A percentile compares a stretch with the other conserved stretches of the same genome.
Conservation (phyloP, 2,113 vertebrate genomes). For the Perca flavescens region DNA sequence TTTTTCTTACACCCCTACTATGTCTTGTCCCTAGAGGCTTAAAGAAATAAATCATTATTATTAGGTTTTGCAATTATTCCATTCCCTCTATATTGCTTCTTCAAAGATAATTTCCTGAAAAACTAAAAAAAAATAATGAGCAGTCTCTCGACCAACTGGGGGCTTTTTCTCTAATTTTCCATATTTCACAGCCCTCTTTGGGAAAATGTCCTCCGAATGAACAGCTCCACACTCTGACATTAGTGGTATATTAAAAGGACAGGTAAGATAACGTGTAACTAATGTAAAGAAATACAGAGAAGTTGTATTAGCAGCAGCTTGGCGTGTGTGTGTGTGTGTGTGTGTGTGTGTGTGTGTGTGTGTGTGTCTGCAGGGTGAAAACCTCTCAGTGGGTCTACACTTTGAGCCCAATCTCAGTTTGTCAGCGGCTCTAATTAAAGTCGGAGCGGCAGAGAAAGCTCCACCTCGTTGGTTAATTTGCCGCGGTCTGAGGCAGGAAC, state of each 20-base stretch:
- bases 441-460: constrained; percentile 19
- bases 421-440: constrained; percentile 60
- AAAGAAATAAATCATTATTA: background rate
- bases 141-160: background rate
- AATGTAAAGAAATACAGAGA: background rate
- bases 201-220: background rate
- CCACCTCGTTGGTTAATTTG: constrained; percentile 45
- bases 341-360: no score
- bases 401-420: constrained; percentile 13
- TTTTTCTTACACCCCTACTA: no score
- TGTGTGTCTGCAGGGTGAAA: background rate
- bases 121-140: constrained; percentile 21
- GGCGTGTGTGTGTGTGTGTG: no score
- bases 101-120: background rate
- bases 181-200: background rate
- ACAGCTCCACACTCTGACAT: constrained; percentile 17
- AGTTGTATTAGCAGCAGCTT: constrained; percentile 1
- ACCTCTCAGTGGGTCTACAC: background rate
- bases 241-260: constrained; percentile 22
- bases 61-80: background rate
- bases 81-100: background rate
- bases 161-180: no score
- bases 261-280: constrained; percentile 8
- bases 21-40: no score
- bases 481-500: constrained; percentile 44